A percentile compares a stretch with the other conserved stretches of the same genome.
phyloP scores from a whole-genome alignment of 2,797 vertebrate genomes.

The Chiloscyllium punctatum region DNA sequence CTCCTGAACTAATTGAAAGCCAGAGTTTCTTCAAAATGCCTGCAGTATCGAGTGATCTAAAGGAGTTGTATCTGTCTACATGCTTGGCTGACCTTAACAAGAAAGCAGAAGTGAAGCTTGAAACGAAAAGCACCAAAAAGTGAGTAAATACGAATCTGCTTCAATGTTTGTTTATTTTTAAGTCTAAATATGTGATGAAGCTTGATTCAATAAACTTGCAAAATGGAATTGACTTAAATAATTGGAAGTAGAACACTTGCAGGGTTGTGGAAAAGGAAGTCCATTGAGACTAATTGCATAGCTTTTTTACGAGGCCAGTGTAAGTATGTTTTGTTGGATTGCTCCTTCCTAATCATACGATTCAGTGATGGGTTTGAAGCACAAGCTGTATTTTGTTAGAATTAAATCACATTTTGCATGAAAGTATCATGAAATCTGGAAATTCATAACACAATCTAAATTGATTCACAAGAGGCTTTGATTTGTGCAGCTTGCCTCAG shows the following conservation, averaged over 20 bases:
- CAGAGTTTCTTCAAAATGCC: conserved; percentile 11
- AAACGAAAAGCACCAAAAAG: conserved; percentile 83
- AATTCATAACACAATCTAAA: neutral
- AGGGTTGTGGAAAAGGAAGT: neutral
- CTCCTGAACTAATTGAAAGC: neutral
- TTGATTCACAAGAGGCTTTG: neutral
- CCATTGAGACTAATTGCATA: neutral
- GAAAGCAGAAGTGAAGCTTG: conserved; percentile 85
- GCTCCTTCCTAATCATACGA: neutral
- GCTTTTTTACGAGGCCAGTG: neutral
- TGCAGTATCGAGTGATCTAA: conserved; percentile 65
- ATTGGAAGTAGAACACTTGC: neutral
- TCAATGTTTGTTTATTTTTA: neutral
- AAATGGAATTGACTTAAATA: neutral
- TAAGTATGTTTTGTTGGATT: neutral
- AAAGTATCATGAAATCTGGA: neutral
- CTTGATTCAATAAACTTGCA: neutral
- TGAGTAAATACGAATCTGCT: conserved; percentile 47
- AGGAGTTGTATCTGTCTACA: conserved; percentile 85
- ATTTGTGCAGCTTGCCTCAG: too few relatives aligned
- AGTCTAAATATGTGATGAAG: neutral
- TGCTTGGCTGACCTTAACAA: conserved; percentile 92
- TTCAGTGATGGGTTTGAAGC: neutral
- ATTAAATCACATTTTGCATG: neutral
- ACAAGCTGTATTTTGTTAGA: neutral